phyloP scores from a whole-genome alignment of 1,140 invertebrate species.

The Diachasmimorpha longicaudata region DNA sequence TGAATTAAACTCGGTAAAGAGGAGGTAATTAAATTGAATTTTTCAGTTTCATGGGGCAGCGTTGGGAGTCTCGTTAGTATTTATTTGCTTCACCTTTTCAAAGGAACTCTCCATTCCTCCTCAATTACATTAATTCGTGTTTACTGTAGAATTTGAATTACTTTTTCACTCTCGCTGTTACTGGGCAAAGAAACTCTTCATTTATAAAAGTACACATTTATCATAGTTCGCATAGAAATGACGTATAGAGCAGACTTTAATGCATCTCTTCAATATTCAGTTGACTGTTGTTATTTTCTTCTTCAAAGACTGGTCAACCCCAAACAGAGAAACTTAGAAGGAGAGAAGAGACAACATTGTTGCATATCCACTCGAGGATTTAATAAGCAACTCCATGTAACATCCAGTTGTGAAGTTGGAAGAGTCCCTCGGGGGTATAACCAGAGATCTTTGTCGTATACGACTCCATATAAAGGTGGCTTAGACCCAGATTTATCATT shows the following conservation, averaged over 20 bases:
- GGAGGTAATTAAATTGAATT: neutral
- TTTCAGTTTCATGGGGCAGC: neutral
- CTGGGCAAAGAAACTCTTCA: neutral
- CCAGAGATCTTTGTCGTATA: neutral
- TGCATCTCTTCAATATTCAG: neutral
- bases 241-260: too few relatives aligned
- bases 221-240: too few relatives aligned
- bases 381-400: slow-evolving; percentile 15
- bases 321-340: neutral
- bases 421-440: neutral
- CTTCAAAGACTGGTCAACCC: neutral
- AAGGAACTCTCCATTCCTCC: neutral
- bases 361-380: slow-evolving; percentile 15
- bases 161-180: neutral
- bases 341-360: neutral
- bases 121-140: neutral
- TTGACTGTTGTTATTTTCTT: neutral
- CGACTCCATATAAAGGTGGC: slow-evolving; percentile 3
- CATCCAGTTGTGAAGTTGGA: slow-evolving; percentile 1
- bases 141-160: neutral
- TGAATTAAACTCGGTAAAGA: neutral
- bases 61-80: neutral
- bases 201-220: too few relatives aligned
- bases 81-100: neutral
- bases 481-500: neutral